Evolutionary conservation across 2,113 vertebrate species (phyloP).

Genomic region (Oxyura jamaicensis): DNA sequence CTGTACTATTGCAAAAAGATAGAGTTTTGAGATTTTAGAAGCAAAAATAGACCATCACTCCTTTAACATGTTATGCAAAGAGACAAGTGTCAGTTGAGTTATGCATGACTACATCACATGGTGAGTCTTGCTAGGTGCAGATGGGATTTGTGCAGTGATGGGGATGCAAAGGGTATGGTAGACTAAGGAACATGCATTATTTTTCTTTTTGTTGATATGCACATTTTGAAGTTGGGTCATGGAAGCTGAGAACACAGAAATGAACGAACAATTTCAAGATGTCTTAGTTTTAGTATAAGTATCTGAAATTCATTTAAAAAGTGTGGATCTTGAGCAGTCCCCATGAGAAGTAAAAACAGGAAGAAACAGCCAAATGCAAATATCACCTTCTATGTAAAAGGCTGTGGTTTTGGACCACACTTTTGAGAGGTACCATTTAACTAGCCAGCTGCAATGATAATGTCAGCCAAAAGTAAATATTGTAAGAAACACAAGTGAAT

Average conservation of each 20-base stretch:
- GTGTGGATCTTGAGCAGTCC: neutral
- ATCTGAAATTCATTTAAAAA: neutral
- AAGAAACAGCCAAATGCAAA: neutral
- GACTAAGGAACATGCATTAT: neutral
- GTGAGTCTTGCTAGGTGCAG: neutral
- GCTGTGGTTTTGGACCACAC: neutral
- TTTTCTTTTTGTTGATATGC: neutral
- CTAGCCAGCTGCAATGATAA: neutral
- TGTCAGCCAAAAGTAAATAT: neutral
- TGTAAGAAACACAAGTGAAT: neutral
- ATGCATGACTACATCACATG: accelerated
- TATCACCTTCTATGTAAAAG: neutral
- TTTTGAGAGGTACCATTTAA: neutral
- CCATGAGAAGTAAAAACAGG: neutral
- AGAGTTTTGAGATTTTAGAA: neutral
- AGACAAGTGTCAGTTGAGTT: neutral
- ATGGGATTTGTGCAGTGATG: neutral
- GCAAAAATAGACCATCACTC: neutral
- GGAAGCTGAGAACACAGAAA: neutral
- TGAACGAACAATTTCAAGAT: neutral
- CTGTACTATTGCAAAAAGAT: neutral
- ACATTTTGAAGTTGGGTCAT: neutral
- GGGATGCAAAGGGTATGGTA: neutral
- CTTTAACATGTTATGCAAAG: neutral
- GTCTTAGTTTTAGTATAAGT: neutral